Conservation (phyloP, 2,888 invertebrate genomes). For the Eupithecia tripunctaria region DNA sequence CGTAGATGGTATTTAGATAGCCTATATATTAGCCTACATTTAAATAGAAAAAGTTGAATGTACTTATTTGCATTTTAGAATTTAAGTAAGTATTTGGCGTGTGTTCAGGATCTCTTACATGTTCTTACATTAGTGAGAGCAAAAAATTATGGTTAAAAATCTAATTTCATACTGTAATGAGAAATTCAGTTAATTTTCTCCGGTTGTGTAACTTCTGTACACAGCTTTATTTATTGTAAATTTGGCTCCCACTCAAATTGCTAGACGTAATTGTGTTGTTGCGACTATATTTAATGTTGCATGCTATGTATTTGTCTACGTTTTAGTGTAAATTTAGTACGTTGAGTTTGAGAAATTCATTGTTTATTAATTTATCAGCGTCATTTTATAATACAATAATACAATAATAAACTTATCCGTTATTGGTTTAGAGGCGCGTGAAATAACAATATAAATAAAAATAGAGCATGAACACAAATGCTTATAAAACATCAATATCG, state of each 20-base stretch:
- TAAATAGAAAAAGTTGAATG: background rate
- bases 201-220: slow-evolving; percentile 18
- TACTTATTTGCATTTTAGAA: background rate
- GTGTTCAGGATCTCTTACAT: background rate
- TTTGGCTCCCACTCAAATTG: slow-evolving; percentile 49
- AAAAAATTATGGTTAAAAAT: background rate
- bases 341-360: slow-evolving; percentile 25
- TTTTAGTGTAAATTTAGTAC: slow-evolving; percentile 27
- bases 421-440: background rate
- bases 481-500: background rate
- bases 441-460: background rate
- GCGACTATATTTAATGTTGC: slow-evolving; percentile 59
- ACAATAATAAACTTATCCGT: background rate
- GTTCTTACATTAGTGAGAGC: background rate
- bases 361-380: slow-evolving; percentile 17
- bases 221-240: slow-evolving; percentile 45
- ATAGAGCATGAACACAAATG: background rate
- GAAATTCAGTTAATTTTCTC: background rate
- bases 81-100: background rate
- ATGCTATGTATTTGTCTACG: slow-evolving; percentile 61
- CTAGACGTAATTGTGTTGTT: slow-evolving; percentile 44
- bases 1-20: background rate
- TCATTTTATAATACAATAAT: background rate
- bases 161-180: background rate
- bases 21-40: background rate